phyloP scores from a whole-genome alignment of 2,797 vertebrate genomes.

The Pipistrellus kuhlii region DNA sequence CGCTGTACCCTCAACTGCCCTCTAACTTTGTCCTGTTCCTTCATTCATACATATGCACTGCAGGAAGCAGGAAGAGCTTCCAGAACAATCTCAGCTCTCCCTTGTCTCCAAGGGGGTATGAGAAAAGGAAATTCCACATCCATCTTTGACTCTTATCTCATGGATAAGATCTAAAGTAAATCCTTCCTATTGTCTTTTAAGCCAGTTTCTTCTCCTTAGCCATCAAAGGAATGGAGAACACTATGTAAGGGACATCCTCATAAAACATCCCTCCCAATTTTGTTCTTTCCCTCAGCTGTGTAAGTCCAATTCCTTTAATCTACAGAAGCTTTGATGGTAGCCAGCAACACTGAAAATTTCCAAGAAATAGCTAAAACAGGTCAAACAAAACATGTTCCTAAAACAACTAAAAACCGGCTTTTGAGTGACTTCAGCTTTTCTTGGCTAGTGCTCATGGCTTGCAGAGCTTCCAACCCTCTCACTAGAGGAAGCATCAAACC shows the following conservation, averaged over 20 bases:
- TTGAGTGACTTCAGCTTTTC: background rate
- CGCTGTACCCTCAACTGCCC: background rate
- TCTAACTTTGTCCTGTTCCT: background rate
- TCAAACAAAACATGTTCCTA: background rate
- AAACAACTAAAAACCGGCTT: background rate
- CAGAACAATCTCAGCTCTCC: background rate
- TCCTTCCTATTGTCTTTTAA: background rate
- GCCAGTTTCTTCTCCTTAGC: background rate
- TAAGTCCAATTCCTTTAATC: background rate
- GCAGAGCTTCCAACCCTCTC: slow-evolving; percentile 31
- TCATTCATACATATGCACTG: fast-evolving
- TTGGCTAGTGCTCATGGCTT: background rate
- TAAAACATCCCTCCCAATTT: background rate
- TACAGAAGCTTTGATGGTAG: background rate
- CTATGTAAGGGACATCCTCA: background rate
- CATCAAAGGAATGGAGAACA: background rate
- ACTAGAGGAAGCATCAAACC: slow-evolving; percentile 23
- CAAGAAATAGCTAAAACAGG: slow-evolving; percentile 22
- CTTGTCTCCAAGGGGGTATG: background rate
- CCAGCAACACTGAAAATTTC: background rate
- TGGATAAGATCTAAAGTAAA: background rate
- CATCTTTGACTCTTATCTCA: background rate
- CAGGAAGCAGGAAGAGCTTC: background rate
- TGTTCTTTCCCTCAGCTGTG: background rate
- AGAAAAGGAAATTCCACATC: background rate